Evolutionary conservation across 2,888 invertebrate species (phyloP), one percentile per base, ranked within the genome.

Genomic region (Latheticus oryzae): DNA sequence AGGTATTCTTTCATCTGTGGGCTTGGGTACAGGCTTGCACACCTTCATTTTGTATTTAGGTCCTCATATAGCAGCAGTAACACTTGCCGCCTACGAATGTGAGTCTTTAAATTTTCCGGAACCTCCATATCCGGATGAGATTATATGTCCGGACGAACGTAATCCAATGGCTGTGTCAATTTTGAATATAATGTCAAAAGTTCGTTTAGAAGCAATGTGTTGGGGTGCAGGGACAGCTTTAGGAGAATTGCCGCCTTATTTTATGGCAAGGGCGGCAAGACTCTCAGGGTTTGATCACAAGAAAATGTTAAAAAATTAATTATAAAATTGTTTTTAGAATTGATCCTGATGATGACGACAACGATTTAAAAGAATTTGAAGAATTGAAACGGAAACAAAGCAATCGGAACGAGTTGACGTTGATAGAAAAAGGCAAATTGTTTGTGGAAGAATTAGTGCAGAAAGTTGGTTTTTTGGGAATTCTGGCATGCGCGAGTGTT

Each of bases 241-340:
- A n/a, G 99, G 99, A 0, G 99, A 99, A 78, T 80, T 99, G 64
- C 99, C 99, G 1, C 99, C 99, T 0, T 99, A 99, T 83, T 99
- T 99, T 80, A 97, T 99, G 97, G 99, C 99, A n/a, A 83, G 95
- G 59, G 97, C 98, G 2, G 92, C 93, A 0, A 79, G 93, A 5
- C 81, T 91, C 1, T 88, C 88, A 0, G 84, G 79, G 74, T 76
- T 66, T 64, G 65, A n/a, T n/a, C n/a, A n/a, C n/a, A n/a, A n/a
- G n/a, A n/a, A n/a, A n/a, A n/a, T n/a, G n/a, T n/a, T n/a, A n/a
- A n/a, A 32, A n/a, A 57, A 59, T 38, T 28, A 42, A 52, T 5
- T 9, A 12, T 11, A 13, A 9, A 1, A 47, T 8, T 35, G 11
- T 19, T 54, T 54, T 40, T 42, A 78, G 78, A 5, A 70, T 76